phyloP scores from a whole-genome alignment of 2,888 invertebrate genomes.

The Acanthacorydalis orientalis region DNA sequence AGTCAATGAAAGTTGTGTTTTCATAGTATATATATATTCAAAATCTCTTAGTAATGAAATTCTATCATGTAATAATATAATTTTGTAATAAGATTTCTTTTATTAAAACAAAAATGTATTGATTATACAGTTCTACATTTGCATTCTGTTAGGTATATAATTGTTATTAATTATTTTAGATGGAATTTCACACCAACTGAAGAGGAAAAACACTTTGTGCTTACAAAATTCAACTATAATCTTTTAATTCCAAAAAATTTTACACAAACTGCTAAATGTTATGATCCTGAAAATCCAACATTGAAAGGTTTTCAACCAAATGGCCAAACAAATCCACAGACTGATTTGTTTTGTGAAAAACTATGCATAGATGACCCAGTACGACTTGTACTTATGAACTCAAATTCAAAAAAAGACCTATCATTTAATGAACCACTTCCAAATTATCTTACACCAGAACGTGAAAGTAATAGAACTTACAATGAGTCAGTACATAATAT shows the following conservation, averaged over 20 bases:
- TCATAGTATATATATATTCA: background rate
- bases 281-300: constrained; percentile 26
- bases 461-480: background rate
- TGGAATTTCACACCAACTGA: constrained; percentile 56
- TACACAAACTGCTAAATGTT: constrained; percentile 50
- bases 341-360: constrained; percentile 44
- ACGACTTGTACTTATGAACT: constrained; percentile 36
- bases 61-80: no score
- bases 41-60: background rate
- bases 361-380: constrained; percentile 71
- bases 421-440: background rate
- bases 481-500: background rate
- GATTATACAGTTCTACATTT: background rate
- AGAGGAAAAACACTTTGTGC: constrained; percentile 51
- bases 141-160: background rate
- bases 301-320: constrained; percentile 17
- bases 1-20: background rate
- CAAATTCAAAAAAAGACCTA: constrained; percentile 14
- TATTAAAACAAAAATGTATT: background rate
- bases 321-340: constrained; percentile 51
- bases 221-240: constrained; percentile 43
- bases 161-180: constrained; percentile 27
- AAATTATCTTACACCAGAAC: background rate
- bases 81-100: background rate
- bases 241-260: constrained; percentile 67